Base-by-base conservation (phyloP, 2,113 vertebrate genomes). In the Scopus umbretta region DNA sequence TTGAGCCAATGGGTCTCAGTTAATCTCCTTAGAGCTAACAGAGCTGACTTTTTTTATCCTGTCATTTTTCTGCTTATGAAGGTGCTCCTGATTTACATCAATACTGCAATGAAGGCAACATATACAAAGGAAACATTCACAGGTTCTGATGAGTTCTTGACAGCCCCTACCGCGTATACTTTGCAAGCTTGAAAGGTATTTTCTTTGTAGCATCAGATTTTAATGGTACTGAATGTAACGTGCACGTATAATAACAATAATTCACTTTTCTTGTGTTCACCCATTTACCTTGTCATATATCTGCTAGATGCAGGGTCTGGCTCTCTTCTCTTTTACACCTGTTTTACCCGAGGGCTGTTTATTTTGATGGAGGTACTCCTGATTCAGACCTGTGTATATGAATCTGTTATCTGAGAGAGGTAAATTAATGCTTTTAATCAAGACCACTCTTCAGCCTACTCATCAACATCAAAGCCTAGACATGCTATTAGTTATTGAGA, bases 371-470 rank as follows among this genome's bases (percentile, higher is more conserved):
- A 91, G 84, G 94, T 94, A 90, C 78, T 94, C 67, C 72, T 91
- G 91, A 88, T 96, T 96, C 73, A 96, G 95, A 49, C 85, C 89
- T 86, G 92, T 80, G 74, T 92, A 62, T 95, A 94, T 93, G 96
- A 96, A 97, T 96, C 93, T 94, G 90, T 91, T 95, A 90, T 96
- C 93, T 86, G 71, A 45, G 19, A 96, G 84, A 91, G 42, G 93
- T 90, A 96, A 97, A 97, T 95, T 91, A 96, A 92, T 96, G 96
- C 95, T 97, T 97, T 97, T 96, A 97, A 97, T 96, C 93, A 96
- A 96, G 96, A 73, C 87, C 87, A 91, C 92, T 96, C 89, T 94
- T 96, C 87, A 96, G 92, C 86, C 94, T 95, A 86, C 91, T 91
- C 94, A 95, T 97, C 95, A 97, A 96, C 94, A 94, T 96, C 95